A percentile compares a stretch with the other conserved stretches of the same genome.
phyloP scores from a whole-genome alignment of 1,140 invertebrate genomes.

The Bombus pascuorum region DNA sequence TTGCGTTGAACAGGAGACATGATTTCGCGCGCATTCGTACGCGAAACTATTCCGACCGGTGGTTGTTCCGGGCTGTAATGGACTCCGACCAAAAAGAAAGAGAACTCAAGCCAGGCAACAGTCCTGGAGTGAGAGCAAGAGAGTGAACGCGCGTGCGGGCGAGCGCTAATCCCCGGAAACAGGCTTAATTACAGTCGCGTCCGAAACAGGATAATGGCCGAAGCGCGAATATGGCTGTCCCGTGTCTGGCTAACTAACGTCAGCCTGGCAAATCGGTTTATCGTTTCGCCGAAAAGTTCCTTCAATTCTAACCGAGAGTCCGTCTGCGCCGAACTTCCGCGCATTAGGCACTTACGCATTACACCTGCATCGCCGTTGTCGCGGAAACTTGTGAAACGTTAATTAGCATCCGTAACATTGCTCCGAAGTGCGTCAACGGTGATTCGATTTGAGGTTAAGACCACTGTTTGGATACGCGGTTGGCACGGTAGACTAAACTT shows the following conservation, averaged over 20 bases:
- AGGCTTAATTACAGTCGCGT: conserved; percentile 76
- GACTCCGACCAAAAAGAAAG: conserved; percentile 53
- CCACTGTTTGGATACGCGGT: background rate
- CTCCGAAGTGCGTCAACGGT: conserved; percentile 48
- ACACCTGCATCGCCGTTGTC: conserved; percentile 66
- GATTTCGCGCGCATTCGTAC: background rate
- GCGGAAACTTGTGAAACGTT: conserved; percentile 66
- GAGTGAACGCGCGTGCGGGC: background rate
- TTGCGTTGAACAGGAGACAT: background rate
- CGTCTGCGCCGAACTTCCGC: conserved; percentile 61
- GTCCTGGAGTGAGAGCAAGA: background rate
- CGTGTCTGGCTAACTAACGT: conserved; percentile 78
- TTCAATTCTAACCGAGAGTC: conserved; percentile 74
- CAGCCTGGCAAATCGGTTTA: conserved; percentile 79
- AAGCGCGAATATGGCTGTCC: conserved; percentile 74
- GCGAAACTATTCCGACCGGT: conserved; percentile 8
- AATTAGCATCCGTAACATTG: conserved; percentile 63
- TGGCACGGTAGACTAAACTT: too few species aligned
- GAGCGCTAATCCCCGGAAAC: conserved; percentile 74
- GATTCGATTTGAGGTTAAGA: conserved; percentile 31
- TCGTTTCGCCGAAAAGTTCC: conserved; percentile 73
- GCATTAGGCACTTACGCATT: conserved; percentile 68
- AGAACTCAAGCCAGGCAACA: conserved; percentile 26
- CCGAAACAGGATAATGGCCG: conserved; percentile 74
- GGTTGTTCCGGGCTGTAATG: conserved; percentile 46